Percentiles rank a stretch among this genome's conserved stretches.
Evolutionary conservation across 2,113 vertebrate genomes (phyloP).

Genomic region (Trachemys scripta): DNA sequence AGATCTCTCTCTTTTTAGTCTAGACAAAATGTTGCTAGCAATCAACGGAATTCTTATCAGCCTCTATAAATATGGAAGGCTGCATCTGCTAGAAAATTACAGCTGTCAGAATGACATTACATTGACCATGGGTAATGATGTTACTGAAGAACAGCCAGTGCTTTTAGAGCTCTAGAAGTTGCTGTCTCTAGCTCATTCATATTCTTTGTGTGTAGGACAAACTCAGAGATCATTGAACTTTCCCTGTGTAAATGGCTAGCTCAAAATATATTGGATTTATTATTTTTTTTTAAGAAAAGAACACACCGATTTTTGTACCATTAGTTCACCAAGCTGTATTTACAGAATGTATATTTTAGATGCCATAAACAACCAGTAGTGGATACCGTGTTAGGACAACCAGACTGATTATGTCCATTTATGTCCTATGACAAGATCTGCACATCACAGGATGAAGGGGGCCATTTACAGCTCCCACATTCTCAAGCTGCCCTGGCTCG

Average conservation of each 20-base stretch:
- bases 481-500: neutral
- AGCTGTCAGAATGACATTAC: constrained; percentile 64
- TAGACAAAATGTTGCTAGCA: constrained; percentile 77
- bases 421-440: neutral
- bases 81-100: constrained; percentile 70
- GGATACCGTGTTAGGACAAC: neutral
- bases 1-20: constrained; percentile 46
- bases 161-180: constrained; percentile 63
- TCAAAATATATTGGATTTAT: constrained; percentile 37
- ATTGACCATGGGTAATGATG: constrained; percentile 63
- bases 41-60: constrained; percentile 77
- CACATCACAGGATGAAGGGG: neutral
- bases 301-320: neutral
- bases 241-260: constrained; percentile 12
- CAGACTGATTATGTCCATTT: neutral
- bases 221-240: constrained; percentile 35
- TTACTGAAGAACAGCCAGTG: constrained; percentile 61
- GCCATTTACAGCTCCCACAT: neutral
- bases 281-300: neutral
- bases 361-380: neutral
- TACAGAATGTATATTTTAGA: neutral
- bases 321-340: neutral
- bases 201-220: constrained; percentile 33
- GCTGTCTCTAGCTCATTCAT: neutral
- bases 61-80: constrained; percentile 70